A percentile compares a stretch with the other conserved stretches of the same genome.
These are phyloP conservation scores for Heteromyza rotundicornis DNA, from an alignment of 2,888 invertebrate genomes.

Conservation along the genomic window DNA sequence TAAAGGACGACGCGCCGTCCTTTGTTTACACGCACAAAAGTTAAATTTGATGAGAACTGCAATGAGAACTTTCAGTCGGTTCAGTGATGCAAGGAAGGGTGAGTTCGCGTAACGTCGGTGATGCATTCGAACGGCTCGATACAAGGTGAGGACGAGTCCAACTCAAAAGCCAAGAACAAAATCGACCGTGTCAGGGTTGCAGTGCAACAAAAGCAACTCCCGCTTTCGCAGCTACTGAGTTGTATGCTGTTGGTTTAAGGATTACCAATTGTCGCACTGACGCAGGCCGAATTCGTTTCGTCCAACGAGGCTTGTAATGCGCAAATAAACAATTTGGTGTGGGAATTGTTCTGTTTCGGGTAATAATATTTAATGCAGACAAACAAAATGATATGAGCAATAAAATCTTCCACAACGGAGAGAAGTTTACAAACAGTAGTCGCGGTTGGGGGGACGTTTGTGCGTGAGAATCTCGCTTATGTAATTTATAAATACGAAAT, in stretches of 20 bases:
- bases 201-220: not conserved
- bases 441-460: no score
- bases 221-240: slow-evolving; percentile 18
- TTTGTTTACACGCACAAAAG: slow-evolving; percentile 26
- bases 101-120: not conserved
- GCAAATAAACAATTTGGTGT: slow-evolving; percentile 38
- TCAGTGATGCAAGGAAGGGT: not conserved
- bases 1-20: slow-evolving; percentile 31
- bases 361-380: not conserved
- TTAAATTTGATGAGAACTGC: slow-evolving; percentile 19
- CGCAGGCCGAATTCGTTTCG: not conserved
- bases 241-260: slow-evolving; percentile 33
- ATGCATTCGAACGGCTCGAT: no score
- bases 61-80: no score
- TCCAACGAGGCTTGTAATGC: slow-evolving; percentile 22
- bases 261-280: slow-evolving; percentile 24
- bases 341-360: slow-evolving; percentile 22
- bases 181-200: not conserved
- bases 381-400: not conserved
- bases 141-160: not conserved
- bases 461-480: not conserved
- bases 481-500: not conserved
- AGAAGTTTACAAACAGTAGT: not conserved
- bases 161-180: not conserved
- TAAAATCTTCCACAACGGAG: not conserved